Conservation (phyloP, 1,140 invertebrate genomes). For the Trichonephila clavata region DNA sequence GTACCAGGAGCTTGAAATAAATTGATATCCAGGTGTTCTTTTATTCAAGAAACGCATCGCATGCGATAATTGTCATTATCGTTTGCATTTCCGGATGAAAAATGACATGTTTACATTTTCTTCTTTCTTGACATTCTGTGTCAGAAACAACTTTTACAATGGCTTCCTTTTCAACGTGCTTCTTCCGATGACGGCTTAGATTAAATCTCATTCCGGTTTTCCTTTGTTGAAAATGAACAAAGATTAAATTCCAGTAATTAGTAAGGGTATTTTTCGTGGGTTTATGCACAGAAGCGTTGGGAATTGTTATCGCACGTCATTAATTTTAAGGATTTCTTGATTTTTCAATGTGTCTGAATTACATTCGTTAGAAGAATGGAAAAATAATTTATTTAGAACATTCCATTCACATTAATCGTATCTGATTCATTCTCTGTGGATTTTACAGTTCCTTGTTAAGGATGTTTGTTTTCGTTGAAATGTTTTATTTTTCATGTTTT, state of each 20-base stretch:
- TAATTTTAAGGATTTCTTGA: too few relatives aligned
- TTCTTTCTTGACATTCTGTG: background rate
- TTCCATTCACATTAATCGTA: too few relatives aligned
- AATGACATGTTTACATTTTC: background rate
- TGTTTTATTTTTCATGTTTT: too few relatives aligned
- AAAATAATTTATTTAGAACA: too few relatives aligned
- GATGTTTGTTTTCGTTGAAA: too few relatives aligned
- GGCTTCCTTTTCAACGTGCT: background rate
- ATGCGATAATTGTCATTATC: constrained; percentile 15
- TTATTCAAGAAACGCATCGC: constrained; percentile 22
- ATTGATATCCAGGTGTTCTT: constrained; percentile 11
- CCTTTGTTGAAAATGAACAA: background rate
- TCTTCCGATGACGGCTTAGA: background rate
- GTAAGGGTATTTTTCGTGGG: too few relatives aligned
- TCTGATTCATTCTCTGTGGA: too few relatives aligned
- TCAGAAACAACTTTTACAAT: background rate
- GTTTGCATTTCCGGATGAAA: constrained; percentile 20
- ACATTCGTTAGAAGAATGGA: too few relatives aligned
- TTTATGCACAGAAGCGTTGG: too few relatives aligned
- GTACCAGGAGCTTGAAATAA: background rate
- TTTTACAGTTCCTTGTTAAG: too few relatives aligned
- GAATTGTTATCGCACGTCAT: too few relatives aligned
- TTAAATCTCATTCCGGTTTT: background rate
- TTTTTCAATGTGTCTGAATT: too few relatives aligned
- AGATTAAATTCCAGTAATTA: background rate